Base-by-base conservation (phyloP, 2,113 vertebrate species). In the Phoenicopterus ruber region DNA sequence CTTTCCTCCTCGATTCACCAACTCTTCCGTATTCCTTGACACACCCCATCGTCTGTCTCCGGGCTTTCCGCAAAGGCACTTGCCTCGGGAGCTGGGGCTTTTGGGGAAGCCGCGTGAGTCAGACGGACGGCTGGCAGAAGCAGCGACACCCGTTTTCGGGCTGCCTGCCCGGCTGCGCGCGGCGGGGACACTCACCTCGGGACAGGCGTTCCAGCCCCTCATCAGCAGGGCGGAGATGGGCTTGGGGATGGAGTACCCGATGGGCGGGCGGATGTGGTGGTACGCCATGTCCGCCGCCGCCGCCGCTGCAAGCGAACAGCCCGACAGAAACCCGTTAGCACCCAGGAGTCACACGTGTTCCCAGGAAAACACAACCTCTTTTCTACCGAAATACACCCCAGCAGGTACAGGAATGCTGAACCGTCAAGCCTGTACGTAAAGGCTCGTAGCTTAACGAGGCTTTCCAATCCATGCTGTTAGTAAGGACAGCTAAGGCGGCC, bases 231-330 rank as follows among this genome's bases (percentile, higher is more conserved):
- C 97, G 2, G 99, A 99, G 95, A 99, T 99, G 71, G 99, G 99
- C 97, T 99, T 99, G 78, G 99, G 99, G 91, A 99, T 99, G 85
- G 99, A 99, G 96, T 99, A 99, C 6, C 99, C 99, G 18, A 99
- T 98, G 40, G 99, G 99, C 2, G 99, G 99, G 59, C 99, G 97
- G 96, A 99, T 98, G 84, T 99, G 99, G 96, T 99, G 99, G 76
- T 99, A 99, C 0, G 99, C 99, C 99, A 99, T 99, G 97, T 99
- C 99, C 2, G 99, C 99, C 1, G 99, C 99, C 0, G 99, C 99
- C 1, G 99, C 99, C 1, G 99, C 99, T 99, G 94, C 46, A 71
- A 65, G 73, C 5, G 7, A 38, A 82, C 28, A 66, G 46, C 44
- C 42, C 61, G 1, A 19, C 50, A 38, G 46, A 25, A 5, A 31